phyloP scores from a whole-genome alignment of 2,888 invertebrate species.

The Lepidochitona cinerea region DNA sequence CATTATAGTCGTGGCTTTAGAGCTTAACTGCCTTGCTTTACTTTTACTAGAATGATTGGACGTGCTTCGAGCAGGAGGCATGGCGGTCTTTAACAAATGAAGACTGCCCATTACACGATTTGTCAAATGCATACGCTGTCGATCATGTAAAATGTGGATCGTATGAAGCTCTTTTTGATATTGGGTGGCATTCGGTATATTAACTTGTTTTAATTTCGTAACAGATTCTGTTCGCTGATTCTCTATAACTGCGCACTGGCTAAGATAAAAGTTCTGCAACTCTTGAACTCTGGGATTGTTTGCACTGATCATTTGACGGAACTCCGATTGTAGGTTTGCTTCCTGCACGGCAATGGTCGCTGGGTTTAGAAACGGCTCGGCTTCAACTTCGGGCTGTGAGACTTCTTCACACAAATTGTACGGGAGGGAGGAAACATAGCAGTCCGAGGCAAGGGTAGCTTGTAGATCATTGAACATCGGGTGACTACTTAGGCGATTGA shows the following conservation, averaged over 20 bases:
- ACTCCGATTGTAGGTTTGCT: constrained; percentile 58
- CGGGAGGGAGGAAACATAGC: constrained; percentile 32
- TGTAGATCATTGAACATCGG: constrained; percentile 60
- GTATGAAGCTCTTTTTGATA: constrained; percentile 36
- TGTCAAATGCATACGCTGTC: constrained; percentile 53
- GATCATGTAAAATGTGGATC: constrained; percentile 47
- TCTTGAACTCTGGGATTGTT: constrained; percentile 48
- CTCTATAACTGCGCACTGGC: constrained; percentile 50
- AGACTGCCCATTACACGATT: constrained; percentile 52
- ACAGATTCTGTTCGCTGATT: constrained; percentile 51
- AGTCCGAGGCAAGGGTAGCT: constrained; percentile 46
- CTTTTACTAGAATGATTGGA: constrained; percentile 23
- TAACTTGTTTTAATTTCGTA: constrained; percentile 34
- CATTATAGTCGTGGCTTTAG: constrained; percentile 52
- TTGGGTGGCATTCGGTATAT: constrained; percentile 30
- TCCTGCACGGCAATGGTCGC: constrained; percentile 56
- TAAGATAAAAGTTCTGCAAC: constrained; percentile 55
- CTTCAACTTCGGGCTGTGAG: constrained; percentile 1
- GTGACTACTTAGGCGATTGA: constrained; percentile 44
- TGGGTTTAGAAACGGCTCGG: constrained; percentile 30
- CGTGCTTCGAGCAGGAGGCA: constrained; percentile 31
- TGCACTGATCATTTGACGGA: constrained; percentile 46
- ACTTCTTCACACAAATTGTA: constrained; percentile 6
- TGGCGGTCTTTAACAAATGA: constrained; percentile 48
- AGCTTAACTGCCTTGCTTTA: constrained; percentile 48